phyloP scores from a whole-genome alignment of 2,888 invertebrate genomes.

The Diploptera punctata region DNA sequence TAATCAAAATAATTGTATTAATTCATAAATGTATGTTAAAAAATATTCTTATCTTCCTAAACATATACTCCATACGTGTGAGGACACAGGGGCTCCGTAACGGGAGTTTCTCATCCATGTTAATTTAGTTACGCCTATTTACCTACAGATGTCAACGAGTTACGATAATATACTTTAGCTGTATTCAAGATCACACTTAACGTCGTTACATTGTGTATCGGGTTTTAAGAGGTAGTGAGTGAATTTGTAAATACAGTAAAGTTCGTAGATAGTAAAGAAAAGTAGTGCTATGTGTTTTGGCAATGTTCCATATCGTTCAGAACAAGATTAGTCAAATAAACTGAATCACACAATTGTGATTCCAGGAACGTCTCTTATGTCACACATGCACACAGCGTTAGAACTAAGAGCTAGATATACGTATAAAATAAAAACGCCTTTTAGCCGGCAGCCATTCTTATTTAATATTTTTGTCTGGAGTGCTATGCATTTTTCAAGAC shows the following conservation, averaged over 20 bases:
- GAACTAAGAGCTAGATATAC: conserved; percentile 17
- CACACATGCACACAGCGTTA: background rate
- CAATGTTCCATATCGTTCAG: background rate
- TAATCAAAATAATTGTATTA: too few relatives aligned
- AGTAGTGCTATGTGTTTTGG: background rate
- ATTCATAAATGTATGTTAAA: too few relatives aligned
- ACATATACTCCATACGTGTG: too few relatives aligned
- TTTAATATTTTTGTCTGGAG: conserved; percentile 28
- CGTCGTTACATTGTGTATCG: too few relatives aligned
- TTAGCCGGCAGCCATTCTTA: conserved; percentile 18
- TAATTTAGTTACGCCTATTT: too few relatives aligned
- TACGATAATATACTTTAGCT: too few relatives aligned
- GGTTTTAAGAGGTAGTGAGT: too few relatives aligned
- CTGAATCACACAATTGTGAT: background rate
- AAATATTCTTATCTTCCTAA: too few relatives aligned
- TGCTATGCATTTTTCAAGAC: conserved; percentile 29
- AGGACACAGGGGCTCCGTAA: too few relatives aligned
- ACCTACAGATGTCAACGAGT: too few relatives aligned
- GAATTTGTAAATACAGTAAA: too few relatives aligned
- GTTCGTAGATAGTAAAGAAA: background rate
- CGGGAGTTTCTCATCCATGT: too few relatives aligned
- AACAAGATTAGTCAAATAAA: background rate
- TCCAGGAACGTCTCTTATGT: background rate
- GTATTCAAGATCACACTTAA: background rate
- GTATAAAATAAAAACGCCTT: conserved; percentile 28